These are phyloP conservation scores for Cyanoramphus novaezelandiae DNA, from an alignment of 2,113 vertebrate genomes.

Conservation along the genomic window DNA sequence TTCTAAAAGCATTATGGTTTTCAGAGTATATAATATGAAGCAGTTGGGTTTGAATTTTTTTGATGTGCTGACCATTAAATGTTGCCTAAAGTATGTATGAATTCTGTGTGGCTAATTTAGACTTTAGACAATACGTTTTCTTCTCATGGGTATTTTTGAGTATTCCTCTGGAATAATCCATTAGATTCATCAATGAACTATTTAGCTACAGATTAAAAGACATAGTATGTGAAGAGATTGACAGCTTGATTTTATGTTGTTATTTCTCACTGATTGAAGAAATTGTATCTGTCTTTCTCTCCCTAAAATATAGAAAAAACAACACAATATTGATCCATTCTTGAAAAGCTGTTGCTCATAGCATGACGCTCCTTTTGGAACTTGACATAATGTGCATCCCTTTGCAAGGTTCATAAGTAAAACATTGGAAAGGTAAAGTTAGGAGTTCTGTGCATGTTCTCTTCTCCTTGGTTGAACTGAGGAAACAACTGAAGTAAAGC, in stretches of 20 bases:
- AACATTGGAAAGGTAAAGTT: not conserved
- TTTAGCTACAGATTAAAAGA: not conserved
- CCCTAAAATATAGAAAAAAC: not conserved
- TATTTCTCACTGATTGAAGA: not conserved
- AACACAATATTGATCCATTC: not conserved
- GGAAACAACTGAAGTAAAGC: not conserved
- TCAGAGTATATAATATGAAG: not conserved
- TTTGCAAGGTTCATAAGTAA: slow-evolving; percentile 1
- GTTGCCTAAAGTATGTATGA: not conserved
- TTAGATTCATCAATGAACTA: not conserved
- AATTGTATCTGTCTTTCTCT: not conserved
- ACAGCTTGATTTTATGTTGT: not conserved
- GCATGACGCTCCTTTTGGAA: not conserved
- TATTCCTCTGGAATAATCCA: not conserved
- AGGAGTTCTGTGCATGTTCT: not conserved
- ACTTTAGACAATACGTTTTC: not conserved
- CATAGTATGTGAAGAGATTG: not conserved
- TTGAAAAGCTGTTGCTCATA: not conserved
- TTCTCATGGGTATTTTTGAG: not conserved
- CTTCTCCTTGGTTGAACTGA: not conserved
- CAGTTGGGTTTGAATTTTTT: not conserved
- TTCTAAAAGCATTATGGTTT: not conserved
- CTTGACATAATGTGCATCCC: not conserved
- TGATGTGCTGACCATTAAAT: not conserved
- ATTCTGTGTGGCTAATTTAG: not conserved